Percentiles rank a stretch among this genome's conserved stretches.
These are phyloP conservation scores for Pocillopora meandrina DNA, from an alignment of 92 coral and sea anemone genomes.

Conservation along the genomic window DNA sequence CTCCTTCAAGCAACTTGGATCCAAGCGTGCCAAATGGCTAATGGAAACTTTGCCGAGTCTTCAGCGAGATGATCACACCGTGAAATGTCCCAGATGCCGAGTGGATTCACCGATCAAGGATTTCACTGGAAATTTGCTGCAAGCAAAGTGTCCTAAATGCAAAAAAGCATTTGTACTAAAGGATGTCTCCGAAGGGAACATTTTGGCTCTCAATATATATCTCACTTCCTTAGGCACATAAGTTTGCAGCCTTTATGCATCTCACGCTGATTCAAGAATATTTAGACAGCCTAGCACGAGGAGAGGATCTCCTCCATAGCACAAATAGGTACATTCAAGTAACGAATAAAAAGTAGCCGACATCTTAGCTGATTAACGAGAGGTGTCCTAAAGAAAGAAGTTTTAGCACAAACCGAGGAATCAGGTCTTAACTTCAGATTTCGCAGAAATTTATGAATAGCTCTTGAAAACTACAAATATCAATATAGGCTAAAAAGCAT, in stretches of 20 bases:
- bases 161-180: background rate
- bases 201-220: constrained; percentile 24
- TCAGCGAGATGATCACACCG: constrained; percentile 6
- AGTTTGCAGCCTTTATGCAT: background rate
- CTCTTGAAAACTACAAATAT: too few relatives aligned
- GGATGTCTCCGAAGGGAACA: constrained; percentile 7
- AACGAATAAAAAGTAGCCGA: too few relatives aligned
- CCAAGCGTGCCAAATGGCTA: background rate
- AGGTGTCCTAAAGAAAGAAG: too few relatives aligned
- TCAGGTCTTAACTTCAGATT: too few relatives aligned
- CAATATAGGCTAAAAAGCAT: too few relatives aligned
- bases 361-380: too few relatives aligned
- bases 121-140: constrained; percentile 21
- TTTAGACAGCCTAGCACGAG: too few relatives aligned
- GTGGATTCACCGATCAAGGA: constrained; percentile 3
- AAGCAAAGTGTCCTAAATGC: constrained; percentile 34
- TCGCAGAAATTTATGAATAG: too few relatives aligned
- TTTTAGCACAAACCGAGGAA: too few relatives aligned
- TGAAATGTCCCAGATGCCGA: background rate
- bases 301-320: too few relatives aligned
- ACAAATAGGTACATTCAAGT: too few relatives aligned
- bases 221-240: constrained; percentile 3
- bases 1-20: background rate
- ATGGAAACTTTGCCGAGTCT: background rate
- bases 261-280: background rate